These are phyloP conservation scores for Chrysomela aeneicollis DNA, from an alignment of 2,888 invertebrate species.

Conservation along the genomic window DNA sequence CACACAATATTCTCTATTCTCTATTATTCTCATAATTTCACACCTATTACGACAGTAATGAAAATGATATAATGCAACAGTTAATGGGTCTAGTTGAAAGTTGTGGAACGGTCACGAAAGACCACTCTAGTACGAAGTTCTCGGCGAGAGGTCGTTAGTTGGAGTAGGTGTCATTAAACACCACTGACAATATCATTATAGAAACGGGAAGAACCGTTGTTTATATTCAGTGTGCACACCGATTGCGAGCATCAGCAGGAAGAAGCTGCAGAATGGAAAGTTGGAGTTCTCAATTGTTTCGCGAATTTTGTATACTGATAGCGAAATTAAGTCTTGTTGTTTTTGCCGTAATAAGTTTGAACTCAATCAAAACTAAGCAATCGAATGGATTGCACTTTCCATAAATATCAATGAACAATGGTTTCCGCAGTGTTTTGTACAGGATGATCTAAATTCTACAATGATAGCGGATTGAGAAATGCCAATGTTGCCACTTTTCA, in stretches of 20 bases:
- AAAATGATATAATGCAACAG: constrained; percentile 21
- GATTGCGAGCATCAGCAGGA: constrained; percentile 10
- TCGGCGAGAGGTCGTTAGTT: constrained; percentile 19
- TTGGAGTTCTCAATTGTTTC: neutral
- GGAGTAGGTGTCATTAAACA: constrained; percentile 38
- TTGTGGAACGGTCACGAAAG: constrained; percentile 18
- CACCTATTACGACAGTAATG: constrained; percentile 12
- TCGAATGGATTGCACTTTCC: no score
- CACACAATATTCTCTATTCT: neutral
- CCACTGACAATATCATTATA: constrained; percentile 45
- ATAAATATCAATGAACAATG: no score
- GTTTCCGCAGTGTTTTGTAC: no score
- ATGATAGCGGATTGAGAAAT: no score
- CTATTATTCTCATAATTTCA: constrained; percentile 6
- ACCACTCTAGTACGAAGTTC: constrained; percentile 11
- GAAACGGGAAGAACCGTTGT: constrained; percentile 35
- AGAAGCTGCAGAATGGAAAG: neutral
- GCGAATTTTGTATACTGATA: no score
- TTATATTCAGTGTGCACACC: constrained; percentile 19
- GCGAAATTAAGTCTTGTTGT: no score
- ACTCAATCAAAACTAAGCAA: no score
- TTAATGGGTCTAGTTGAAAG: constrained; percentile 17
- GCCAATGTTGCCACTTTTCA: no score
- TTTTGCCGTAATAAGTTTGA: no score
- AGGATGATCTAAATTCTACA: no score